Base-by-base conservation (phyloP, 2,888 invertebrate genomes). In the Eumerus sabulonum region DNA sequence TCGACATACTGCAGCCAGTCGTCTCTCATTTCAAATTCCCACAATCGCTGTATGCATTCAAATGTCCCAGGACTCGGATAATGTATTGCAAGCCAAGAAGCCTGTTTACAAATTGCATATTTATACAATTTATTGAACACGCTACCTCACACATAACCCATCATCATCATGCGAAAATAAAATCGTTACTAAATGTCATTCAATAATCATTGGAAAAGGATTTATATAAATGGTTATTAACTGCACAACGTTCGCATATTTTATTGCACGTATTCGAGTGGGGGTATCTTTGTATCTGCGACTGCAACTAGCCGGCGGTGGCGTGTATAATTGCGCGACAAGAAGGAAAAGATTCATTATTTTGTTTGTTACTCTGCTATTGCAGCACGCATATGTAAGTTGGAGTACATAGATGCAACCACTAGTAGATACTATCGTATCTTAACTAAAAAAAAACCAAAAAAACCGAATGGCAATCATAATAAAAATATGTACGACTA, bases 141-240 rank as follows among this genome's bases (percentile, higher is more conserved):
- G 74, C 79, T 66, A 79, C 74, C 79, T 79, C 79, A 79, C 79
- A 79, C 79, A 74, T 74, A 74, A 79, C 79, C 79, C 74, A 74
- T 74, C 74, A 74, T 74, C 68, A 68, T 74, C 38, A 76, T 79
- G 79, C 56, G 79, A 79, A 74, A 79, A 79, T 79, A 79, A 79
- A 79, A 79, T 79, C 79, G 63, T 74, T 64, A 70, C 79, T 79
- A 79, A 79, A 79, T 79, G 79, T 79, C 79, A 79, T 70, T 74
- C 79, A 74, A 74, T 70, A 79, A 74, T 54, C 68, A 74, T 79
- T 74, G 68, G 54, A 50, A 56, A 74, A 74, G 79, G 79, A 79
- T 79, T 79, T 79, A 79, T 79, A 74, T 70, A 79, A 68, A 74
- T 56, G 79, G 70, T 79, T 79, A 79, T 79, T 79, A 74, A 74